Percentiles rank a stretch among this genome's conserved stretches.
Conservation (phyloP, 2,113 vertebrate genomes). For the Anhinga rufa region DNA sequence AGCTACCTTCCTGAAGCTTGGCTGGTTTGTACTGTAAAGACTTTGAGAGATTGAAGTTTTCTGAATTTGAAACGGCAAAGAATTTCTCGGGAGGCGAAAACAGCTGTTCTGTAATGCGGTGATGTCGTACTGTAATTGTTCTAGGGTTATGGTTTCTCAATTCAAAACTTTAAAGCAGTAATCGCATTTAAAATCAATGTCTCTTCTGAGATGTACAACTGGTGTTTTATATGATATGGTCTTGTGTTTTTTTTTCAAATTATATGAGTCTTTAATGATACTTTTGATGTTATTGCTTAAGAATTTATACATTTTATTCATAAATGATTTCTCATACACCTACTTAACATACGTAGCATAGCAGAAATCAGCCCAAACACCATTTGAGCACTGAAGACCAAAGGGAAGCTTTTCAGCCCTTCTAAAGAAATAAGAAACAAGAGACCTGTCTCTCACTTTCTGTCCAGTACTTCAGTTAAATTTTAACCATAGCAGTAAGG, state of each 20-base stretch:
- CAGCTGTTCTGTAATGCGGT: neutral
- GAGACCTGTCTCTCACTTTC: neutral
- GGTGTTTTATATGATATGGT: neutral
- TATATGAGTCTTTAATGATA: neutral
- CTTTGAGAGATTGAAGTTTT: neutral
- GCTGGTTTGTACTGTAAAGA: neutral
- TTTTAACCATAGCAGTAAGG: neutral
- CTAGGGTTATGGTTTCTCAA: neutral
- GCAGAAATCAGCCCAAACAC: neutral
- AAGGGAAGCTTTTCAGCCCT: neutral
- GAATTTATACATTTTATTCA: neutral
- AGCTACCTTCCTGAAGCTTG: neutral
- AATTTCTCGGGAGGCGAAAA: neutral
- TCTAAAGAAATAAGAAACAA: neutral
- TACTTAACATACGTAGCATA: fast-evolving
- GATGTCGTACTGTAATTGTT: neutral
- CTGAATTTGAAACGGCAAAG: neutral
- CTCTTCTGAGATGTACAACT: neutral
- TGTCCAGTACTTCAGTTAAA: neutral
- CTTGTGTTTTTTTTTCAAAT: neutral
- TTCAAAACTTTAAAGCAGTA: neutral
- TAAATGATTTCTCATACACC: neutral
- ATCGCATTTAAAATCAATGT: neutral
- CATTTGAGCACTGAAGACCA: neutral
- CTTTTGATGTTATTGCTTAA: neutral